phyloP scores from a whole-genome alignment of 2,888 invertebrate species.

The Drosophila pseudotakahashii region DNA sequence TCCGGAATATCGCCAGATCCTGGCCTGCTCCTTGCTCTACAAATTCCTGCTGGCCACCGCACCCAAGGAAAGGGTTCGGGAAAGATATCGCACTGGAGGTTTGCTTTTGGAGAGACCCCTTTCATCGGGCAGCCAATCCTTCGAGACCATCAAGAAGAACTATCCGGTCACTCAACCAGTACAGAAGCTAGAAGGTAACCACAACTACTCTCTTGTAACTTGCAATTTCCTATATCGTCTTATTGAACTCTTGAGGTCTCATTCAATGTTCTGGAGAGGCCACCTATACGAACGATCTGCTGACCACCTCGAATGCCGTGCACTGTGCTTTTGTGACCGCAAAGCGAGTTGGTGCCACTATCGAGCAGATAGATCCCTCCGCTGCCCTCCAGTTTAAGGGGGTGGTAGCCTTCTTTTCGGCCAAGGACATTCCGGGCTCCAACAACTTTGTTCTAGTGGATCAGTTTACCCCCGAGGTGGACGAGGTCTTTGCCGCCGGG shows the following conservation, averaged over 20 bases:
- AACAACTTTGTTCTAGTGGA: slow-evolving; percentile 84
- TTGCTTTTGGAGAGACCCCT: slow-evolving; percentile 86
- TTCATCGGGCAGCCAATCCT: slow-evolving; percentile 89
- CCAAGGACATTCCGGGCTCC: slow-evolving; percentile 87
- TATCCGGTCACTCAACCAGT: slow-evolving; percentile 91
- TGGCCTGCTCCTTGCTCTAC: slow-evolving; percentile 91
- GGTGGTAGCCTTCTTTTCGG: slow-evolving; percentile 86
- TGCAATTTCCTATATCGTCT: no score
- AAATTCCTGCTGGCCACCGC: slow-evolving; percentile 88
- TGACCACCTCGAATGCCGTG: slow-evolving; percentile 87
- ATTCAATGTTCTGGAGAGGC: slow-evolving; percentile 91
- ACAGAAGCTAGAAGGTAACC: slow-evolving; percentile 89
- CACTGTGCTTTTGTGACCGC: slow-evolving; percentile 86
- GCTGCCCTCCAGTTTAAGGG: slow-evolving; percentile 85
- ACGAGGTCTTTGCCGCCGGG: slow-evolving; percentile 81
- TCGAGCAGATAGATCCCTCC: slow-evolving; percentile 83
- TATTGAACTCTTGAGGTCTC: slow-evolving; percentile 34
- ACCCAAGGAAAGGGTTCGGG: slow-evolving; percentile 83
- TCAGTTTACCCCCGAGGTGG: slow-evolving; percentile 62
- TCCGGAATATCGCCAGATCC: slow-evolving; percentile 88
- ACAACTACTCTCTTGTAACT: no score
- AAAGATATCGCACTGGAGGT: slow-evolving; percentile 76
- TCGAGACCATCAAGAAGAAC: slow-evolving; percentile 88
- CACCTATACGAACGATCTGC: slow-evolving; percentile 90
- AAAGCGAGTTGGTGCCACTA: slow-evolving; percentile 86